A percentile compares a stretch with the other conserved stretches of the same genome.
These are phyloP conservation scores for Haemorhous mexicanus DNA, from an alignment of 2,113 vertebrate species.

Conservation along the genomic window DNA sequence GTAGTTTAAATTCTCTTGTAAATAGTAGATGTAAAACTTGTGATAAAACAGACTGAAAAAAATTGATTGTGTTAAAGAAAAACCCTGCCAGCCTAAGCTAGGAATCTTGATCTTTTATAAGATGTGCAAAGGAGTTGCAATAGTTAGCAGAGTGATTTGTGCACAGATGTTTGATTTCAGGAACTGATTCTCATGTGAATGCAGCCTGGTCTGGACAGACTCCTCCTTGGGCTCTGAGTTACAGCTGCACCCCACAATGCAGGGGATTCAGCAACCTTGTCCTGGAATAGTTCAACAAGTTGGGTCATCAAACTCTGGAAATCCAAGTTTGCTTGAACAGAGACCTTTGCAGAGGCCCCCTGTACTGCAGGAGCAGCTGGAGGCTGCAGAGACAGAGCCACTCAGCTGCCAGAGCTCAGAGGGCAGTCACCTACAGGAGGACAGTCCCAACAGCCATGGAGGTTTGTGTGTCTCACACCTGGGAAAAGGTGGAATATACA, in stretches of 20 bases:
- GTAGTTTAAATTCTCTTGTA: background rate
- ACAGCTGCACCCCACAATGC: rapidly evolving
- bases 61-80: background rate
- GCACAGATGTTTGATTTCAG: background rate
- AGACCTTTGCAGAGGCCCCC: background rate
- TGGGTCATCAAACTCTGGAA: background rate
- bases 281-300: background rate
- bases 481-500: background rate
- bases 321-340: background rate
- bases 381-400: background rate
- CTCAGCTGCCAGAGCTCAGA: background rate
- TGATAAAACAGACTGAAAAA: background rate
- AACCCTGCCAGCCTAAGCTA: background rate
- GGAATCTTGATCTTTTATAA: background rate
- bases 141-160: background rate
- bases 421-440: background rate
- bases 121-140: background rate
- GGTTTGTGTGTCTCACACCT: background rate
- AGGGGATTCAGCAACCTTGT: background rate
- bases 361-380: background rate
- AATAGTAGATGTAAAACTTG: background rate
- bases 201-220: background rate
- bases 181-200: rapidly evolving
- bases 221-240: background rate
- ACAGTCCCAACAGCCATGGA: background rate